Conservation (phyloP, 2,888 invertebrate species). For the Diarsia brunnea region DNA sequence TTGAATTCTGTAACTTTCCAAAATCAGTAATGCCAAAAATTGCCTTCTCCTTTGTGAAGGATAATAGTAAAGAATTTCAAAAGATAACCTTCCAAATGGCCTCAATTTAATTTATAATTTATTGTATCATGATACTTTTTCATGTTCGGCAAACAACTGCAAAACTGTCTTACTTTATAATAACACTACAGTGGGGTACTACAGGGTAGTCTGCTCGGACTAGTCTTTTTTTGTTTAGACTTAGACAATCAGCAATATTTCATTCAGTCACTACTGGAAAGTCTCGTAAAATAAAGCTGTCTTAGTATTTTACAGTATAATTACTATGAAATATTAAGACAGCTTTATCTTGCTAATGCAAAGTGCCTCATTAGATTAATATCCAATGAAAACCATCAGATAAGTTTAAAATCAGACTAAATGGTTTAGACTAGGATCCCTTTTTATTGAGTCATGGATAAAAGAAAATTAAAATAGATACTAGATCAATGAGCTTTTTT, state of each 20-base stretch:
- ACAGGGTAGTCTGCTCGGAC: slow-evolving; percentile 9
- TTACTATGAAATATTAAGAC: not conserved
- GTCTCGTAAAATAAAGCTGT: not conserved
- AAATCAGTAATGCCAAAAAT: too few species aligned
- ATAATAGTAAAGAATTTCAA: not conserved
- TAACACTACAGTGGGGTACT: slow-evolving; percentile 13
- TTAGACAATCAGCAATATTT: slow-evolving; percentile 10
- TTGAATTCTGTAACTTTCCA: too few species aligned
- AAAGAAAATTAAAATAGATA: not conserved
- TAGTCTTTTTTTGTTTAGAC: not conserved
- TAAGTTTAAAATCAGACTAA: not conserved
- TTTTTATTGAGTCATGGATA: not conserved
- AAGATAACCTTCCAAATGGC: not conserved
- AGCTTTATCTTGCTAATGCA: not conserved
- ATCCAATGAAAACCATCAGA: not conserved
- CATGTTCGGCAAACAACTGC: not conserved
- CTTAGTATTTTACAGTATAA: not conserved
- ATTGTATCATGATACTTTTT: not conserved
- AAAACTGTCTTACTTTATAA: slow-evolving; percentile 10
- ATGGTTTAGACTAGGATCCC: not conserved
- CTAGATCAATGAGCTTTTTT: too few species aligned
- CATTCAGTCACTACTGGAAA: not conserved
- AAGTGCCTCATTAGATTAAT: not conserved
- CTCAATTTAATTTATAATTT: slow-evolving; percentile 17
- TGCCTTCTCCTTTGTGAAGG: not conserved